Evolutionary conservation across 2,797 vertebrate species (phyloP).

Genomic region (Antrozous pallidus): DNA sequence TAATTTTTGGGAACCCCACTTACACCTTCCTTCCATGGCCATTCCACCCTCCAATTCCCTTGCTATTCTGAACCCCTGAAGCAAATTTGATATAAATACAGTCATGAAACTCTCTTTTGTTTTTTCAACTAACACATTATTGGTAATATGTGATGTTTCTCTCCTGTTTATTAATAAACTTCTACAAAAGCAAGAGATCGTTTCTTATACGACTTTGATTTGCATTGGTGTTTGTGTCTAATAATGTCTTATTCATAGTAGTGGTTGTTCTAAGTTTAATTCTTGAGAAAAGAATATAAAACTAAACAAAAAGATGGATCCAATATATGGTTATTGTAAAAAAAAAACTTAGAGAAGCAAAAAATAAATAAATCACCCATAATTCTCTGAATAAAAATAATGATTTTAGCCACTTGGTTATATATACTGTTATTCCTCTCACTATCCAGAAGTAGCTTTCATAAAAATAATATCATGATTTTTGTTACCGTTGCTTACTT

Average conservation of each 20-base stretch:
- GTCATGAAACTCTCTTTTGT: neutral
- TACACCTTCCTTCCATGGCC: neutral
- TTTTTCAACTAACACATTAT: neutral
- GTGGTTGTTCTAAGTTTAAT: slow-evolving; percentile 1
- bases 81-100: neutral
- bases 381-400: neutral
- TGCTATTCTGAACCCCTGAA: neutral
- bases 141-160: neutral
- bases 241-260: neutral
- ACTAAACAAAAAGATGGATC: neutral
- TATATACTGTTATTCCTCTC: neutral
- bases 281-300: neutral
- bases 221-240: neutral
- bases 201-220: neutral
- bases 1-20: neutral
- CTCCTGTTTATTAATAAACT: neutral
- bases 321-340: neutral
- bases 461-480: neutral
- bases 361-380: neutral
- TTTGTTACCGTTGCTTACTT: neutral
- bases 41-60: neutral
- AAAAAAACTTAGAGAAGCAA: slow-evolving; percentile 25
- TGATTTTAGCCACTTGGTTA: neutral
- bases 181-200: neutral
- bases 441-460: neutral